Percentiles rank a stretch among this genome's conserved stretches.
Evolutionary conservation across 2,888 invertebrate species (phyloP).

Genomic region (Polia nebulosa): DNA sequence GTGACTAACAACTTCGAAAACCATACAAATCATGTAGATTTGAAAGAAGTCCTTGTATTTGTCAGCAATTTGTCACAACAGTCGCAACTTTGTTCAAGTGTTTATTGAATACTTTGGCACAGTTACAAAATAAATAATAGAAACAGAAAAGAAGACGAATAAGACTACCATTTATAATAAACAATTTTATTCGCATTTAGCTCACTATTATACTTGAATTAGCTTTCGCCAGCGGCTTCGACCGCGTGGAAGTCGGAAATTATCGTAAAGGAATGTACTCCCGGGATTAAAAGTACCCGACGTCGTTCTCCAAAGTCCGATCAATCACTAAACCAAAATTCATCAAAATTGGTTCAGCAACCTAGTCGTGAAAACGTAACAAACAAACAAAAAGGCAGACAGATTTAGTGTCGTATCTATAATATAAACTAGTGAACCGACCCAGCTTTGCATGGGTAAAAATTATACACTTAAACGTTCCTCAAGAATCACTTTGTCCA

Average conservation of each 20-base stretch:
- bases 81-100: constrained; percentile 33
- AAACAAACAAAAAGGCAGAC: not conserved
- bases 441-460: too few relatives aligned
- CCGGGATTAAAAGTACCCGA: not conserved
- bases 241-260: not conserved
- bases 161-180: constrained; percentile 12
- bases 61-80: constrained; percentile 44
- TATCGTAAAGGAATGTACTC: not conserved
- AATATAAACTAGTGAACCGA: not conserved
- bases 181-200: constrained; percentile 13
- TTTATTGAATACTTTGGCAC: constrained; percentile 55
- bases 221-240: not conserved
- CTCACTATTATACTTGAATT: not conserved
- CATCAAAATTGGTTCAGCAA: not conserved
- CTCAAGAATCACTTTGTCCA: too few relatives aligned
- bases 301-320: not conserved
- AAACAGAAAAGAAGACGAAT: constrained; percentile 4
- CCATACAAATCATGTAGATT: constrained; percentile 46
- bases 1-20: constrained; percentile 26
- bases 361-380: not conserved
- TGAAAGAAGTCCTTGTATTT: constrained; percentile 33
- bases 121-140: constrained; percentile 40
- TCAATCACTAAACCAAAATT: not conserved
- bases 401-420: not conserved
- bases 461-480: too few relatives aligned